Evolutionary conservation across 2,797 vertebrate genomes (phyloP), one percentile per base, ranked within the genome.

Genomic region (Pseudotriccus pelzelni): DNA sequence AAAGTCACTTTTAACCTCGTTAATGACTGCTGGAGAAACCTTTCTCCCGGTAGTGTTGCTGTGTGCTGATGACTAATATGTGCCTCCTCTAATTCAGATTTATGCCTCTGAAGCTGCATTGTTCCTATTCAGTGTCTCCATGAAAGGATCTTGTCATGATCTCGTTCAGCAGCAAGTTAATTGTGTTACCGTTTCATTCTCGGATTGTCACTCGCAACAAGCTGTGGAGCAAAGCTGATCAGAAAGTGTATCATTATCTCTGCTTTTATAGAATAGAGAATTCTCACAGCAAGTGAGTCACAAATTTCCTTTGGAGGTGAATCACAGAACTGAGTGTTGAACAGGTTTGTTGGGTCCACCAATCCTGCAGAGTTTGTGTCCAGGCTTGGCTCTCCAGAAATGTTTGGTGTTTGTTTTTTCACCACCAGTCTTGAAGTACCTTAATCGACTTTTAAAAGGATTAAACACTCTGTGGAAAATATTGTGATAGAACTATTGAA

Each of bases 241-340:
- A 84, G 60, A 91, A 90, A 84, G 58, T 58, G 15, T 75, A 25
- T 77, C 2, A 81, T 94, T 76, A 76, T 87, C 75, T 83, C 52
- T 87, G 73, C 53, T 84, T 85, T 91, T 94, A 60, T 30, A 73
- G 80, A 84, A 72, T 18, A 66, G 81, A 76, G 93, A 69, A 76
- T 81, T 36, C 60, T 67, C 41, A 49, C 37, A 87, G 93, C 78
- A 93, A 76, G 78, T 93, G 94, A 95, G 67, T 94, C 96, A 96
- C 68, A 68, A 27, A 36, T 83, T 70, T 92, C 80, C 58, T 78
- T 66, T 19, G 37, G 39, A 56, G n/a, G 39, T 89, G 62, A 88
- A 72, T 86, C 50, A 85, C 66, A 50, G 82, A 66, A 25, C 28
- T 39, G 53, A 56, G 17, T 17, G 14, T 60, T 62, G 34, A 72